These are phyloP conservation scores for Limnephilus auricula DNA, from an alignment of 2,888 invertebrate genomes.

Conservation along the genomic window DNA sequence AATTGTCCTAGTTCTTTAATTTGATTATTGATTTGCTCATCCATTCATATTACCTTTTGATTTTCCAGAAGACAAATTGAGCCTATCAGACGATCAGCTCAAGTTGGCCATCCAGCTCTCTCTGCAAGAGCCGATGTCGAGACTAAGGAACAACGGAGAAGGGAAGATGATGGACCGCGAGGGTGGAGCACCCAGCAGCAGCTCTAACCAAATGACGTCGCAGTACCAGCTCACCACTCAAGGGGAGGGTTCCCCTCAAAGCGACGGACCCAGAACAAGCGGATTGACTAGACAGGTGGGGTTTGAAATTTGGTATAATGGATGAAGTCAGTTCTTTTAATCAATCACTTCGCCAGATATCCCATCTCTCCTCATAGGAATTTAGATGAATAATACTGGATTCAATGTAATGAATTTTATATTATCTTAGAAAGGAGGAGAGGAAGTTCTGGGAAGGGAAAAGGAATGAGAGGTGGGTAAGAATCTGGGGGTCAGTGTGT, in stretches of 20 bases:
- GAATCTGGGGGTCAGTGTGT: no score
- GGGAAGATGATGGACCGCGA: slow-evolving; percentile 37
- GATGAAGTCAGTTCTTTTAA: no score
- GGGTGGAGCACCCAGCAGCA: slow-evolving; percentile 40
- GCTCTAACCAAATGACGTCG: slow-evolving; percentile 17
- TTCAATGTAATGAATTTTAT: no score
- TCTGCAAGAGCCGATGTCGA: slow-evolving; percentile 72
- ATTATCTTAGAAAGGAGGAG: no score
- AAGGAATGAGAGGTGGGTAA: no score
- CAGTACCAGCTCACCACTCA: slow-evolving; percentile 17
- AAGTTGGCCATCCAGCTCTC: slow-evolving; percentile 77
- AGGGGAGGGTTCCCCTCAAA: slow-evolving; percentile 44
- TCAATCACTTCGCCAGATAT: no score
- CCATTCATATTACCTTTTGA: not conserved
- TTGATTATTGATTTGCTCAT: no score
- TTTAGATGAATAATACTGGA: no score
- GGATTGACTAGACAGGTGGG: slow-evolving; percentile 54
- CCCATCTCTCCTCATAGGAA: no score
- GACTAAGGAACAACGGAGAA: slow-evolving; percentile 32
- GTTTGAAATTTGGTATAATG: not conserved
- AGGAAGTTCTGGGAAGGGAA: no score
- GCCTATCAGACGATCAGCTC: slow-evolving; percentile 73
- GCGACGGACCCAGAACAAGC: slow-evolving; percentile 51
- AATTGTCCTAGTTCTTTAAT: no score
- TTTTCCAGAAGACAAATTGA: slow-evolving; percentile 62